Evolutionary conservation across 2,113 vertebrate genomes (phyloP).

Genomic region (Aplodontia rufa): DNA sequence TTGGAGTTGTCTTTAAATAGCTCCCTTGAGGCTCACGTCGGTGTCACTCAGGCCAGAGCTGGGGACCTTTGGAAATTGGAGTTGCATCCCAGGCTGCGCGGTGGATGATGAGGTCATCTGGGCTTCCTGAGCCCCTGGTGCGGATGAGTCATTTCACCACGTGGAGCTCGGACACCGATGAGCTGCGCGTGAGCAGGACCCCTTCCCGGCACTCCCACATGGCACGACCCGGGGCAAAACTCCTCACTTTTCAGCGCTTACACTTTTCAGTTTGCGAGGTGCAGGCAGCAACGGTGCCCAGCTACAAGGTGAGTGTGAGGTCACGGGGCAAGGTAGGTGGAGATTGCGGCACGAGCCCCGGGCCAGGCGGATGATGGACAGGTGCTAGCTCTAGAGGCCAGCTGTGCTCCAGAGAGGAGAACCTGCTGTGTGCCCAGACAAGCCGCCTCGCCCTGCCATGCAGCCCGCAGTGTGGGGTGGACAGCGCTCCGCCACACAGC

Average conservation of each 20-base stretch:
- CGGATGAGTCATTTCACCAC: rapidly evolving
- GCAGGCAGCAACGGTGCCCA: no score
- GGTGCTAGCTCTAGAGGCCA: neutral
- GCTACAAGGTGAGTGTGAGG: neutral
- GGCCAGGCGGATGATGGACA: no score
- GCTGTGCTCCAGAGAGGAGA: neutral
- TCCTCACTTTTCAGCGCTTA: no score
- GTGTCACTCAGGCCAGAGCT: neutral
- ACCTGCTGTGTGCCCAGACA: neutral
- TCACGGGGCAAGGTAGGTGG: neutral
- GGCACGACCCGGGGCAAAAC: no score
- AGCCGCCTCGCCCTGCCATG: rapidly evolving
- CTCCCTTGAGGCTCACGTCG: neutral
- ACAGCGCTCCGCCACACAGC: neutral
- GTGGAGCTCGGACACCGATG: neutral
- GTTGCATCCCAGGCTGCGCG: no score
- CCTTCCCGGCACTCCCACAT: neutral
- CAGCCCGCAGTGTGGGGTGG: rapidly evolving
- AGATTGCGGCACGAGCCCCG: neutral
- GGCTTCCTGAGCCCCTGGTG: neutral
- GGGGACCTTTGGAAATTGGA: neutral
- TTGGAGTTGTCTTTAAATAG: neutral
- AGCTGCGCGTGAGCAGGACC: neutral
- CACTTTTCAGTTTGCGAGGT: neutral
- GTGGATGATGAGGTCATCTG: no score